Conservation (phyloP, 2,797 vertebrate genomes). For the Gymnocypris eckloni region DNA sequence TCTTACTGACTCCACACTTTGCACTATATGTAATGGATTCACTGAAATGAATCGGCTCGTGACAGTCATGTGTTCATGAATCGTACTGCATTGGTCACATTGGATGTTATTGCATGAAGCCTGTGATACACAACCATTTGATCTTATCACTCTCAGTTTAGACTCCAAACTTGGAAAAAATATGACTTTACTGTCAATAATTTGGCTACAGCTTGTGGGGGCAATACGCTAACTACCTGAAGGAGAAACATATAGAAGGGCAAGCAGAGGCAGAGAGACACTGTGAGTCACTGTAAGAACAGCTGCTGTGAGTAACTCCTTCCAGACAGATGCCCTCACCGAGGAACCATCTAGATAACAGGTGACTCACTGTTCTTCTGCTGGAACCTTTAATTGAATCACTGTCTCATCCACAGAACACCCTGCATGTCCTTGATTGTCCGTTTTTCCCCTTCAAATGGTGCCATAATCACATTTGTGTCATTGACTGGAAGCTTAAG, state of each 20-base stretch:
- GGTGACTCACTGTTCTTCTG: constrained; percentile 50
- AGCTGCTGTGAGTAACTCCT: constrained; percentile 45
- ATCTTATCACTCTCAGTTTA: too few relatives aligned
- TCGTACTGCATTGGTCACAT: not conserved
- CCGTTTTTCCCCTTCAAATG: constrained; percentile 40
- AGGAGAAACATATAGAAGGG: not conserved
- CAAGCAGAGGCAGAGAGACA: not conserved
- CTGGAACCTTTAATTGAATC: constrained; percentile 43
- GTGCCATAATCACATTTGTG: constrained; percentile 45
- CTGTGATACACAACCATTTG: not conserved
- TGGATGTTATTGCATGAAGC: not conserved
- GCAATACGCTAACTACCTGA: not conserved
- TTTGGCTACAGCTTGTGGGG: not conserved
- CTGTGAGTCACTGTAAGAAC: constrained; percentile 36
- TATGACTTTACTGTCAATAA: not conserved
- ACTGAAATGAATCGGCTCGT: not conserved
- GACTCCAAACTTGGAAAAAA: not conserved
- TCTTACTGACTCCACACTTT: not conserved
- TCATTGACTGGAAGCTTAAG: constrained; percentile 18
- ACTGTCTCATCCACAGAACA: constrained; percentile 1
- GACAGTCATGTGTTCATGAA: not conserved
- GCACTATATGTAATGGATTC: not conserved
- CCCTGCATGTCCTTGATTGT: constrained; percentile 13
- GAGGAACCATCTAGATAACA: constrained; percentile 37
- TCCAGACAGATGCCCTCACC: constrained; percentile 28